These are phyloP conservation scores for Megaleporinus macrocephalus DNA, from an alignment of 2,113 vertebrate genomes.

Conservation along the genomic window DNA sequence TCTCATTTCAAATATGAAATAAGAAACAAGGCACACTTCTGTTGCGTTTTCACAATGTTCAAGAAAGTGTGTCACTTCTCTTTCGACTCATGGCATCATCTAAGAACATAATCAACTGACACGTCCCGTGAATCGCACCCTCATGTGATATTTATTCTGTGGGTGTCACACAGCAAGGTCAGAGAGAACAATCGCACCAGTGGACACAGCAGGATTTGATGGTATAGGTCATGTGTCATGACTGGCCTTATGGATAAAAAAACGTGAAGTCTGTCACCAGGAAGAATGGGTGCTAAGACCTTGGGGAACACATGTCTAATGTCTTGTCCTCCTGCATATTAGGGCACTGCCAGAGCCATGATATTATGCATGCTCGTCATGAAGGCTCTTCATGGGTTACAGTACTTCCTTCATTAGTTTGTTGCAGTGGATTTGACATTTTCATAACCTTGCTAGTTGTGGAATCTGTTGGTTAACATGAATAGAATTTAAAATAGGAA, in stretches of 20 bases:
- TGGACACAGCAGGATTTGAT: not conserved
- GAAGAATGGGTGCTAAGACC: not conserved
- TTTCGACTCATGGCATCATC: not conserved
- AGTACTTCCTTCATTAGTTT: not conserved
- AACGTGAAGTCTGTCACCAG: not conserved
- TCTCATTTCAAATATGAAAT: not conserved
- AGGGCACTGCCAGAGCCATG: not conserved
- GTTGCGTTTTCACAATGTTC: too few relatives aligned
- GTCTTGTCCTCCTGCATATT: not conserved
- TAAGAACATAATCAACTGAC: not conserved
- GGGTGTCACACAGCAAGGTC: not conserved
- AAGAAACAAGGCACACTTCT: not conserved
- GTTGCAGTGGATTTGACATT: not conserved
- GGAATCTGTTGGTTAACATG: not conserved
- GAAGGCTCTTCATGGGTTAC: not conserved
- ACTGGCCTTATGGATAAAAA: conserved; percentile 7
- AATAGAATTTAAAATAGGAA: not conserved
- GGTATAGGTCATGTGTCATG: not conserved
- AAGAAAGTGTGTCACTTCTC: not conserved
- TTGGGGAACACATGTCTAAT: not conserved
- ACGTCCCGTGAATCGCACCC: not conserved
- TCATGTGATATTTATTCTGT: not conserved
- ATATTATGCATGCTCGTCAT: not conserved
- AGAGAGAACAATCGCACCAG: conserved; percentile 5
- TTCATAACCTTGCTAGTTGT: not conserved